A percentile compares a stretch with the other conserved stretches of the same genome.
Evolutionary conservation across 2,797 vertebrate species (phyloP).

Genomic region (Morus bassanus): DNA sequence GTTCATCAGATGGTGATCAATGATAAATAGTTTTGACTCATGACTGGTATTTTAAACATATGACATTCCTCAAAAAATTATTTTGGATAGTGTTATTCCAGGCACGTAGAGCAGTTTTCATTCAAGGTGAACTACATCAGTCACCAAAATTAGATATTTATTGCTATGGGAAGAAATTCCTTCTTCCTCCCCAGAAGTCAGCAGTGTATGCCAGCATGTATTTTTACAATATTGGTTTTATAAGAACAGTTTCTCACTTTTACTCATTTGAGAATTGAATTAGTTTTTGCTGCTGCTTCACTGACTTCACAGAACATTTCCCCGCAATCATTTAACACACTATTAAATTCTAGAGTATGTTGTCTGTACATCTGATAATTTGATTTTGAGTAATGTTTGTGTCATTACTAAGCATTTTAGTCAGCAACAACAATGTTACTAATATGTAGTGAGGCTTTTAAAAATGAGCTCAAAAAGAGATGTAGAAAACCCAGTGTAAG

Average conservation of each 20-base stretch:
- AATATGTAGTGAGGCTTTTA: slow-evolving; percentile 58
- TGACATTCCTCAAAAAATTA: background rate
- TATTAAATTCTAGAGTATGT: slow-evolving; percentile 79
- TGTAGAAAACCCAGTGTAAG: slow-evolving; percentile 12
- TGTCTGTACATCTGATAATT: slow-evolving; percentile 81
- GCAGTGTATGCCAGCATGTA: slow-evolving; percentile 50
- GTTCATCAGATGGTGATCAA: background rate
- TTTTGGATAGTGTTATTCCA: background rate
- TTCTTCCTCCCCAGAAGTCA: background rate
- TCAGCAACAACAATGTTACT: slow-evolving; percentile 69
- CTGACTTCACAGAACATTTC: slow-evolving; percentile 83
- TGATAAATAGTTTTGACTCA: background rate
- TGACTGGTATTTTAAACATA: background rate
- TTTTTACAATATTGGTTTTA: slow-evolving; percentile 62
- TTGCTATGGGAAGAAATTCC: background rate
- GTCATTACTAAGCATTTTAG: slow-evolving; percentile 81
- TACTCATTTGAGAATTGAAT: slow-evolving; percentile 80
- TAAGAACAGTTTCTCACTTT: slow-evolving; percentile 72
- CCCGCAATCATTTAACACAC: slow-evolving; percentile 81
- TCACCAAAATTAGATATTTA: slow-evolving; percentile 1
- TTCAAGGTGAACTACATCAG: slow-evolving; percentile 38
- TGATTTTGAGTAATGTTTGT: slow-evolving; percentile 87
- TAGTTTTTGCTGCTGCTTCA: slow-evolving; percentile 75
- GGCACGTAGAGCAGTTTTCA: background rate
- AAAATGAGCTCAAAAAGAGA: slow-evolving; percentile 47